phyloP scores from a whole-genome alignment of 2,888 invertebrate species.

The Chironomus riparius region DNA sequence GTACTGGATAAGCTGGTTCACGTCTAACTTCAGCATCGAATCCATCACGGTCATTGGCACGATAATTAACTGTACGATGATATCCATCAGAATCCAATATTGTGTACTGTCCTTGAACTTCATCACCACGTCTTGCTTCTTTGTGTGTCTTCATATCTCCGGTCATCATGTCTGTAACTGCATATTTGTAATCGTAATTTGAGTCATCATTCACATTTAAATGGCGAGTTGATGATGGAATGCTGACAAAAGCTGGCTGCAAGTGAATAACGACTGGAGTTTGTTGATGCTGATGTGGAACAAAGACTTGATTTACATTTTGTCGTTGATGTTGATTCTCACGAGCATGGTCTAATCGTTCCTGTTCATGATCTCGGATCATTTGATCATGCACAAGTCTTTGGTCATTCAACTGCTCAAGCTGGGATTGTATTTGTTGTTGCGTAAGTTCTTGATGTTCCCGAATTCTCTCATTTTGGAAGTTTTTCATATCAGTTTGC shows the following conservation, averaged over 20 bases:
- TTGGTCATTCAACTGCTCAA: constrained; percentile 10
- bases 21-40: constrained; percentile 28
- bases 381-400: neutral
- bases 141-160: constrained; percentile 28
- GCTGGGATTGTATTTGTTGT: neutral
- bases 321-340: constrained; percentile 16
- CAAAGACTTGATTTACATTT: neutral
- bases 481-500: neutral
- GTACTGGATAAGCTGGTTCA: neutral
- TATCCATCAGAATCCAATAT: constrained; percentile 27
- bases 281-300: neutral
- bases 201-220: neutral
- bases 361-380: neutral
- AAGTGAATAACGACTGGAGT: neutral
- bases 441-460: constrained; percentile 11
- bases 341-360: neutral
- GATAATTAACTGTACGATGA: constrained; percentile 22
- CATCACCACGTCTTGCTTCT: constrained; percentile 20
- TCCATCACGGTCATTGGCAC: constrained; percentile 24
- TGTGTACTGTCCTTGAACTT: constrained; percentile 27
- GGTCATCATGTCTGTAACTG: constrained; percentile 20
- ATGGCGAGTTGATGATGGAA: neutral
- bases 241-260: neutral
- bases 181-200: constrained; percentile 23
- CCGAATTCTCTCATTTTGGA: neutral